These are phyloP conservation scores for Crypturellus undulatus DNA, from an alignment of 2,113 vertebrate genomes.

Conservation along the genomic window DNA sequence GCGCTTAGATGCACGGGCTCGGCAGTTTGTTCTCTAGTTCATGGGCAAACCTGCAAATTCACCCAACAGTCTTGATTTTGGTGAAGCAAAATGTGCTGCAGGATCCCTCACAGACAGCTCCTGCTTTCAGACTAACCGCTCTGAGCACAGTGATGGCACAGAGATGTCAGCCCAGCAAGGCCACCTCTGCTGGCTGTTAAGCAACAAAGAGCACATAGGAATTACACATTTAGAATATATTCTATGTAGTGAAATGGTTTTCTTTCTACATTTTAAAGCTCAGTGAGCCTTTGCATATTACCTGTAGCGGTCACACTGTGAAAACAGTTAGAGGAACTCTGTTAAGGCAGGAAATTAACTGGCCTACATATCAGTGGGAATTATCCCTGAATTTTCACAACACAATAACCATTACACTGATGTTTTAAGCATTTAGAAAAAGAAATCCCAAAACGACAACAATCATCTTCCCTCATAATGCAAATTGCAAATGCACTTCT, in stretches of 20 bases:
- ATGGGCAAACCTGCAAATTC: not conserved
- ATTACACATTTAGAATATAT: not conserved
- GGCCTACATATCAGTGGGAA: not conserved
- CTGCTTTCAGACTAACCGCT: not conserved
- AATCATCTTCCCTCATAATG: not conserved
- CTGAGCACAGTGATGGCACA: not conserved
- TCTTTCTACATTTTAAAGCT: not conserved
- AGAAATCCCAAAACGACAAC: not conserved
- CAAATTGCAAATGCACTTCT: not conserved
- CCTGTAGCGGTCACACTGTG: not conserved
- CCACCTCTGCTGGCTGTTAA: not conserved
- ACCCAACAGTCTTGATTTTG: not conserved
- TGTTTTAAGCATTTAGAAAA: not conserved
- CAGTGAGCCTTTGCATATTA: not conserved
- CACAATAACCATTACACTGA: not conserved
- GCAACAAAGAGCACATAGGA: not conserved
- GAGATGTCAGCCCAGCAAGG: not conserved
- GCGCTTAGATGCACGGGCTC: not conserved
- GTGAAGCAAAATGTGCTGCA: not conserved
- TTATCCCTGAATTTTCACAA: not conserved
- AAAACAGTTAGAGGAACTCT: not conserved
- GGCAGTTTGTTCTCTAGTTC: not conserved
- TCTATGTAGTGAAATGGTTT: not conserved
- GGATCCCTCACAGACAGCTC: not conserved
- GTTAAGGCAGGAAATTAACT: not conserved